Base-by-base conservation (phyloP, 2,797 vertebrate genomes). In the Syncerus caffer region DNA sequence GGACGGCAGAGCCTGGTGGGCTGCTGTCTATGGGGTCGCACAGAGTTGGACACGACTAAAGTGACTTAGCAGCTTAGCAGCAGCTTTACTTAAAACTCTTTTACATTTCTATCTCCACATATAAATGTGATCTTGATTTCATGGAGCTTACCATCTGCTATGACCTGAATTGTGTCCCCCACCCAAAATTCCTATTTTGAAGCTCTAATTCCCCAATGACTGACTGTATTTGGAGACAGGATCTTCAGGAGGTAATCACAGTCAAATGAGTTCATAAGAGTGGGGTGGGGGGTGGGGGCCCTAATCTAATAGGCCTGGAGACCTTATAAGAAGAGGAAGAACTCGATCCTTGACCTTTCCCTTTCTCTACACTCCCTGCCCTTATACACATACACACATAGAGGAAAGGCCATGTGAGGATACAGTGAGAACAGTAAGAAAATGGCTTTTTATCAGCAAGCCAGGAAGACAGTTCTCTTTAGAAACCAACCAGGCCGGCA, bases 231-330 rank as follows among this genome's bases (percentile, higher is more conserved):
- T 97, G 71, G 15, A 82, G 38, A 83, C 1, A 86, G 50, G 34
- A 17, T 82, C 86, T 94, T 96, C 51, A 90, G 42, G 82, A 92
- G 38, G 27, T 92, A 94, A 97, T 90, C 83, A 92, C 4, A 8
- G 47, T 50, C 89, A 95, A 76, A 78, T 58, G 38, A 93, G n/a
- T 12, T 76, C 74, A 25, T 62, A 50, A 93, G 17, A 60, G 13
- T 50, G 6, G n/a, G 16, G 23, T 10, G 47, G 6, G 27, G 16
- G 23, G 10, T 47, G 47, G 10, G 17, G 31, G 21, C 7, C 34
- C 57, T 93, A 67, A 64, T 86, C 42, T 29, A 4, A 58, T 1
- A 85, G 57, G 57, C 50, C 38, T 51, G n/a, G 31, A 84, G 11
- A 34, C 42, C 27, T 94, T 67, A 51, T 17, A 85, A 78, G 25